Conservation (phyloP, 1,140 invertebrate genomes). For the Papilio machaon region DNA sequence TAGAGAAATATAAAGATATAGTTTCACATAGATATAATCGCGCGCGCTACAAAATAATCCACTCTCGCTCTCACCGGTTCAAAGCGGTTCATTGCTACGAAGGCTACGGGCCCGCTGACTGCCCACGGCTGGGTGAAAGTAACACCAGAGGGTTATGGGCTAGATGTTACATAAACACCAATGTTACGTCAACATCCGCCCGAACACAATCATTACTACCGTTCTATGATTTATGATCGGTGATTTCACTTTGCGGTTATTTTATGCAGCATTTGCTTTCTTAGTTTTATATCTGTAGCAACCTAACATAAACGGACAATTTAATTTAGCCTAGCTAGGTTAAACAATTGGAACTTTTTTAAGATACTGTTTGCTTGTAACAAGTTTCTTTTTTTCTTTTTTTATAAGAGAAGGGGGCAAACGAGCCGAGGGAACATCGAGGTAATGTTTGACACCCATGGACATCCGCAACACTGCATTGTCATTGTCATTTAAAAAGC, state of each 20-base stretch:
- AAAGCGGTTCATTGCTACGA: constrained; percentile 29
- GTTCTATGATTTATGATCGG: constrained; percentile 9
- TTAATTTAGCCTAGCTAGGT: background rate
- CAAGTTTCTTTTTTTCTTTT: too few species aligned
- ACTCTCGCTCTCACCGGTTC: constrained; percentile 27
- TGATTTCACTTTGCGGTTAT: constrained; percentile 1
- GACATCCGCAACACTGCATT: too few species aligned
- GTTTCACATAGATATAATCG: background rate
- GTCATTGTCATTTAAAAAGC: too few species aligned
- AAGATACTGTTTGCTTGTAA: background rate
- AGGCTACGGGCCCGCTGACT: constrained; percentile 9
- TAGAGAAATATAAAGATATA: background rate
- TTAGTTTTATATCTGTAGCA: background rate
- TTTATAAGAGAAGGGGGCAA: too few species aligned
- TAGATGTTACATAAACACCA: constrained; percentile 20
- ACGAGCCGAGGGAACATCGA: too few species aligned
- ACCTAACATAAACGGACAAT: background rate
- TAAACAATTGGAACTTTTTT: background rate
- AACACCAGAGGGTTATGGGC: constrained; percentile 33
- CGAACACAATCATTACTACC: constrained; percentile 28
- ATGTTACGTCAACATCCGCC: constrained; percentile 26
- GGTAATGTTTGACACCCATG: too few species aligned
- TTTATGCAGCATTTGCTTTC: constrained; percentile 13
- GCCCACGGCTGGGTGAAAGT: constrained; percentile 30
- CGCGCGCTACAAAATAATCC: constrained; percentile 14